phyloP scores from a whole-genome alignment of 1,140 invertebrate genomes.

The Drosophila sp. region DNA sequence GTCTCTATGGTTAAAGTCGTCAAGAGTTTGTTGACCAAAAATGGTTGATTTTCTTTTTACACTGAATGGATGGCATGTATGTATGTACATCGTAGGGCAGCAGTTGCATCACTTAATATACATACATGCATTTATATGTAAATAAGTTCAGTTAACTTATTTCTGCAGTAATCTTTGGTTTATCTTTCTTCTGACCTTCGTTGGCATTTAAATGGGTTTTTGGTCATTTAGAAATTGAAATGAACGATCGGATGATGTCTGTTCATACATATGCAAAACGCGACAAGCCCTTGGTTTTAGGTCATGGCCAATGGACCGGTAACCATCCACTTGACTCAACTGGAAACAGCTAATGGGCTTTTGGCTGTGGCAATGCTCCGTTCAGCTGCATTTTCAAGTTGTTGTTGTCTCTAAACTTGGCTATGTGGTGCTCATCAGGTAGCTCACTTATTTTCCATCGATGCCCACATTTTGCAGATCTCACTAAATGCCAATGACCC shows the following conservation, averaged over 20 bases:
- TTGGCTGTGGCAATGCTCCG: constrained; percentile 15
- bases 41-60: constrained; percentile 33
- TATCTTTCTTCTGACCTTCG: constrained; percentile 69
- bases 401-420: constrained; percentile 10
- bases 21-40: constrained; percentile 81
- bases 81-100: not conserved
- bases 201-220: constrained; percentile 46
- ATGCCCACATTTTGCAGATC: not conserved
- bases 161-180: constrained; percentile 30
- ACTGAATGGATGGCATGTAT: not conserved
- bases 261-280: constrained; percentile 65
- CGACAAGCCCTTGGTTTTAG: constrained; percentile 56
- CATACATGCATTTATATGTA: constrained; percentile 6
- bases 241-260: constrained; percentile 45
- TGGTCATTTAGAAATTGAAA: constrained; percentile 68
- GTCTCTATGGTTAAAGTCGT: constrained; percentile 46
- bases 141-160: constrained; percentile 1
- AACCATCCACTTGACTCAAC: not conserved
- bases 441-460: not conserved
- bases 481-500: constrained; percentile 40
- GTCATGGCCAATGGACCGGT: constrained; percentile 79
- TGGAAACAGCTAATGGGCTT: constrained; percentile 11
- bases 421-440: not conserved
- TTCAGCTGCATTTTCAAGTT: constrained; percentile 15
- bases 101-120: constrained; percentile 9